Base-by-base conservation (phyloP, 2,888 invertebrate genomes). In the Parascotia fuliginaria region DNA sequence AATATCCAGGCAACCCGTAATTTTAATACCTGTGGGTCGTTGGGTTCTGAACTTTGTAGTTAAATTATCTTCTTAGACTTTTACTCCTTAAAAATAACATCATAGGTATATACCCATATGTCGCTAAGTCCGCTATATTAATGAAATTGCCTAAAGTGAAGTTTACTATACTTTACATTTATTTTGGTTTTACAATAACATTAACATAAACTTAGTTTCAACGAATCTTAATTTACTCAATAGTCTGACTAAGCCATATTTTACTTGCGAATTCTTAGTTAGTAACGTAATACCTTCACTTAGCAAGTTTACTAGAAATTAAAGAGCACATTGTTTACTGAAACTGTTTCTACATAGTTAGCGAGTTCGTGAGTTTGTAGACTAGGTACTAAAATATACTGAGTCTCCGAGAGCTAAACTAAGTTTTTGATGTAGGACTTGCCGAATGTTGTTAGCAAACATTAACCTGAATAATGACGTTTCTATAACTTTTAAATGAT, bases 241-340 rank as follows among this genome's bases (percentile, higher is more conserved):
- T 34, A 49, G 48, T 49, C 51, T 42, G 16, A 48, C 46, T 49
- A 31, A 56, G 54, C 60, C 58, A 65, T 66, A 65, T 55, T 62
- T 61, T 59, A 67, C 60, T 52, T 24, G 37, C 33, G 33, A 55
- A 59, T 68, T 62, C 9, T 28, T 22, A 42, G 39, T 53, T 61
- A 58, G 55, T 70, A 73, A 73, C 56, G 49, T 67, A 69, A 70
- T 70, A 71, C 62, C 66, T 72, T 65, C 61, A 52, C 65, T 69
- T 64, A 48, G 50, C 29, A 70, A 76, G 60, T 79, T 71, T 58
- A 49, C 63, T 64, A 58, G 65, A 73, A 77, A 78, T 81, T 81
- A 78, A 75, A 75, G 70, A 76, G 75, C 75, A 69, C 67, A 75
- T 76, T 82, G 80, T 79, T 81, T 72, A 70, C 66, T 48, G 50